These are phyloP conservation scores for Threskiornis aethiopicus DNA, from an alignment of 2,797 vertebrate genomes.

Conservation along the genomic window DNA sequence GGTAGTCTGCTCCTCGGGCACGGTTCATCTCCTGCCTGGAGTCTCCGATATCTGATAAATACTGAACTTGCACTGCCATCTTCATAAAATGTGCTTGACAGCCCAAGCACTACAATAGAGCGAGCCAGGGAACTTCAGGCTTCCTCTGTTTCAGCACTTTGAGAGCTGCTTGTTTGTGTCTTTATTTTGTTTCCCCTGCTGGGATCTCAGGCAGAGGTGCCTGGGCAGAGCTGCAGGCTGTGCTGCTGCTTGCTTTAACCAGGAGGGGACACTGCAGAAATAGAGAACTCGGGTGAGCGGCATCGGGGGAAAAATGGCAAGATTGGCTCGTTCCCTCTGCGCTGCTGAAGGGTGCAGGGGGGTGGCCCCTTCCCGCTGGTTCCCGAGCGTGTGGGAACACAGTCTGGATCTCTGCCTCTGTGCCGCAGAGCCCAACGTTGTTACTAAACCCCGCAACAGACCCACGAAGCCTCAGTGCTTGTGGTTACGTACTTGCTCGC, in stretches of 20 bases:
- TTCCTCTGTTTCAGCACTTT: accelerated
- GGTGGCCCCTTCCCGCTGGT: neutral
- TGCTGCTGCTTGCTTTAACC: neutral
- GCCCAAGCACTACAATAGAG: neutral
- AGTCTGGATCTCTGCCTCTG: neutral
- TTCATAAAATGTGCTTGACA: neutral
- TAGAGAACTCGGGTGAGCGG: neutral
- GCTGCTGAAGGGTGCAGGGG: neutral
- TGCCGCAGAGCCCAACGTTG: neutral
- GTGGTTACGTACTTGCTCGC: accelerated
- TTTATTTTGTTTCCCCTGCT: neutral
- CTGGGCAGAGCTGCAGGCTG: neutral
- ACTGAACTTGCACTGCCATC: neutral
- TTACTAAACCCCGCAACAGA: accelerated
- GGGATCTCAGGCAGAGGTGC: neutral
- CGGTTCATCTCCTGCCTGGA: neutral
- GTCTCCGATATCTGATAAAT: accelerated
- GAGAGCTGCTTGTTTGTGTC: neutral
- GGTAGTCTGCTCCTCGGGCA: neutral
- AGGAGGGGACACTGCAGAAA: conserved; percentile 32
- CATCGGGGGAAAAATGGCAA: neutral
- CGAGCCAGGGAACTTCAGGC: neutral
- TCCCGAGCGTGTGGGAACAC: neutral
- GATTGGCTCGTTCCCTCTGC: neutral
- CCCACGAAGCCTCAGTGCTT: neutral